Conservation (phyloP, 2,113 vertebrate genomes). For the Catharus minimus region DNA sequence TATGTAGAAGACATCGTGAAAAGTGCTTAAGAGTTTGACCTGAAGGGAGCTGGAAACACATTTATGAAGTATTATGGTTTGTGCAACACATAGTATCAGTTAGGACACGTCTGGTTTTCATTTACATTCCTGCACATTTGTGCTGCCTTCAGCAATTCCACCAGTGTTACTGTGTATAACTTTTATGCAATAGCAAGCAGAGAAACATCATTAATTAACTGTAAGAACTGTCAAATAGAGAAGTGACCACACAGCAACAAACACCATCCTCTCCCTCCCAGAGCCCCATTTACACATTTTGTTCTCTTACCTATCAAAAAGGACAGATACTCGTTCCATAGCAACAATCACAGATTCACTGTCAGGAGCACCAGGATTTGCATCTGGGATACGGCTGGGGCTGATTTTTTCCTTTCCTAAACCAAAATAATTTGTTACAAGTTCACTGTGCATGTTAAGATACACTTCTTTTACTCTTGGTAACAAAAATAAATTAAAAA, state of each 20-base stretch:
- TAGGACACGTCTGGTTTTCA: slow-evolving; percentile 34
- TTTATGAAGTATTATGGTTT: slow-evolving; percentile 6
- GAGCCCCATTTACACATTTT: neutral
- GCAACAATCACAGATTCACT: slow-evolving; percentile 96
- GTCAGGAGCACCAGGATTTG: slow-evolving; percentile 85
- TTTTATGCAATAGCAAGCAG: neutral
- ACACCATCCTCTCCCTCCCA: neutral
- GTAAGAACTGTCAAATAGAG: neutral
- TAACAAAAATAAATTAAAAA: neutral
- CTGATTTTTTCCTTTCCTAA: slow-evolving; percentile 96
- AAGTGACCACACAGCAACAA: neutral
- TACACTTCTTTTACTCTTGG: neutral
- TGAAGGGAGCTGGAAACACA: slow-evolving; percentile 37
- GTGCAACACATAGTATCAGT: slow-evolving; percentile 15
- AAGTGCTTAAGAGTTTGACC: slow-evolving; percentile 40
- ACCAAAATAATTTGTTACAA: slow-evolving; percentile 2
- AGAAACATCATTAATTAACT: neutral
- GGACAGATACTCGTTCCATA: slow-evolving; percentile 97
- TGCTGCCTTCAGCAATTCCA: slow-evolving; percentile 38
- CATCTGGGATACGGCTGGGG: slow-evolving; percentile 80
- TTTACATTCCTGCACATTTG: slow-evolving; percentile 47
- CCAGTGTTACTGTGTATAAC: neutral
- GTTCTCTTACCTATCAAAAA: slow-evolving; percentile 91
- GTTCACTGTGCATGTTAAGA: neutral
- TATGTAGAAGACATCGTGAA: slow-evolving; percentile 37